These are phyloP conservation scores for Azemiops feae DNA, from an alignment of 2,113 vertebrate species.

Conservation along the genomic window DNA sequence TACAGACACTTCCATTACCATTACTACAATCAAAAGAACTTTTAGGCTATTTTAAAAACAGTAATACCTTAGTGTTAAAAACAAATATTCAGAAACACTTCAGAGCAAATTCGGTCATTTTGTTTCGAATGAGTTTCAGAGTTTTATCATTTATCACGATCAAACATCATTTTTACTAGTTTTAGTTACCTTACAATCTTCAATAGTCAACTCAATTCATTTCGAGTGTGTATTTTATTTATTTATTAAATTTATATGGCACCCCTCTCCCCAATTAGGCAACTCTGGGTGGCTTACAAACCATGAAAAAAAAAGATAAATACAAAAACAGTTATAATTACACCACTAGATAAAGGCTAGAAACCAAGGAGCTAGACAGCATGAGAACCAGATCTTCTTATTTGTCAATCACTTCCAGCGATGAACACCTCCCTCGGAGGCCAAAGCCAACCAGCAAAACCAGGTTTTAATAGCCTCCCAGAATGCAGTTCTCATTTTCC, in stretches of 20 bases:
- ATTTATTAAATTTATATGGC: not conserved
- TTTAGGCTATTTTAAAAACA: not conserved
- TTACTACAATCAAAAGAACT: accelerated
- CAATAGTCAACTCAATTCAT: not conserved
- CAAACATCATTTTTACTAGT: not conserved
- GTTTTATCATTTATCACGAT: not conserved
- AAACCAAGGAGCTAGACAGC: not conserved
- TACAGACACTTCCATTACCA: accelerated
- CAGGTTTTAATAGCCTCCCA: not conserved
- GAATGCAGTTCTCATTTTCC: not conserved
- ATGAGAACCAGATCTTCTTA: not conserved
- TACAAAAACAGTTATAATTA: not conserved
- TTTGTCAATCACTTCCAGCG: not conserved
- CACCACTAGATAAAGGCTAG: not conserved
- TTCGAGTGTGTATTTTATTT: not conserved
- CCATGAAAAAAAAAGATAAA: not conserved
- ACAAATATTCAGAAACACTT: constrained; percentile 2
- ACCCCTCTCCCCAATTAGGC: not conserved
- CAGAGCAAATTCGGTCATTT: not conserved
- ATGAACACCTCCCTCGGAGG: not conserved
- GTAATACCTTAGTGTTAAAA: not conserved
- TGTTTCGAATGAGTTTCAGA: accelerated
- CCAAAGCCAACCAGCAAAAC: not conserved
- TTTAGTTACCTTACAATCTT: not conserved
- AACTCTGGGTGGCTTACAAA: not conserved